Evolutionary conservation across 1,140 invertebrate genomes (phyloP), one percentile per base, ranked within the genome.

Genomic region (Cataglyphis hispanica): DNA sequence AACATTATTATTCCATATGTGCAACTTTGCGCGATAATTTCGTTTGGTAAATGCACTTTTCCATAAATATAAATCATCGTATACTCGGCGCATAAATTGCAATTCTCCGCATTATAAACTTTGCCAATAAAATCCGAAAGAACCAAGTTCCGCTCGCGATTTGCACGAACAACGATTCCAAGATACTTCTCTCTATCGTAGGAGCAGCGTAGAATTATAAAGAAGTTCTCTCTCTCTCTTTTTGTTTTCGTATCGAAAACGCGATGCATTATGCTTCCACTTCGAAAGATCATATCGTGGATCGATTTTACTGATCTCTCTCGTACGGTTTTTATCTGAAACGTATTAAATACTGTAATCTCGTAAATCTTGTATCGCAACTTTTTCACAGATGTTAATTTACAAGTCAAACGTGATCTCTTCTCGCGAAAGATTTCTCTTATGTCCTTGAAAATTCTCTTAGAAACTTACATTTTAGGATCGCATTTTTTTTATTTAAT

Each of bases 21-120:
- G 50, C 64, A 64, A 80, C 16, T 56, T 56, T 37, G 19, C 25
- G n/a, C 34, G 50, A 34, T 56, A 67, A 69, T 50, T 78, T 80
- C 63, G 19, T 19, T 0, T 19, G 60, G 25, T 6, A 50, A 50
- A 50, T 50, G 34, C 27, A 27, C 63, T 27, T 80, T 56, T 40
- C n/a, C 77, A 13, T n/a, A n/a, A n/a, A n/a, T n/a, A 63, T n/a
- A 25, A 56, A 78, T 43, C 22, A 60, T 31, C n/a, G 34, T 37
- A 25, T 25, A 67, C 22, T 69, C 37, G 34, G 31, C 16, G 16
- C 50, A 69, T 69, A 63, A 67, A 80, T 69, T 80, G 69, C 37
- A 53, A 80, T 56, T 78, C 64, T 50, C 40, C 63, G 6, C 11
- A 19, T 56, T 80, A 56, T 22, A 50, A 69, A 56, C 64, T 80